Percentiles rank a stretch among this genome's conserved stretches.
These are phyloP conservation scores for Cryptoblepharus egeriae DNA, from an alignment of 2,797 vertebrate genomes.

Conservation along the genomic window DNA sequence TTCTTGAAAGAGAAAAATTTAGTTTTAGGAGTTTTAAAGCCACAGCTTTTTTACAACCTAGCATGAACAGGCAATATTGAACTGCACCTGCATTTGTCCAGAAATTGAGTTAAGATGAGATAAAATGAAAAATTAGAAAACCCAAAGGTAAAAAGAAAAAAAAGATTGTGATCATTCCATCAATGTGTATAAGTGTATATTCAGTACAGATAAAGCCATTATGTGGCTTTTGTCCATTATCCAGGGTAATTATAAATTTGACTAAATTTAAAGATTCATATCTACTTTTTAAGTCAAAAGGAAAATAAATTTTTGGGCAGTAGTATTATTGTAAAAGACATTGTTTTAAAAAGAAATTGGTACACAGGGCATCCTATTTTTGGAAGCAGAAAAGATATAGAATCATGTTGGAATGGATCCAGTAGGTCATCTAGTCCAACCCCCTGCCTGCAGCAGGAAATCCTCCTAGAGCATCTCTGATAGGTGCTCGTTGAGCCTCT, in stretches of 20 bases:
- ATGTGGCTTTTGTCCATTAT: not conserved
- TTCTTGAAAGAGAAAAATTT: slow-evolving; percentile 16
- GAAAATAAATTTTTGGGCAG: slow-evolving; percentile 52
- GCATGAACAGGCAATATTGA: slow-evolving; percentile 38
- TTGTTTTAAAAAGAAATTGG: slow-evolving; percentile 46
- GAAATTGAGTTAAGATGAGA: slow-evolving; percentile 54
- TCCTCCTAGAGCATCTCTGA: too few species aligned
- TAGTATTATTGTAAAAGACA: slow-evolving; percentile 13
- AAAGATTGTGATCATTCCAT: slow-evolving; percentile 35
- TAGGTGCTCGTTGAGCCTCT: too few species aligned
- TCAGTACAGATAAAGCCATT: slow-evolving; percentile 47
- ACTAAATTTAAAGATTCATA: slow-evolving; percentile 37
- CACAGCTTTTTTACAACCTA: slow-evolving; percentile 21
- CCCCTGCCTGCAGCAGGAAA: too few species aligned
- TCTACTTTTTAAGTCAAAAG: slow-evolving; percentile 29
- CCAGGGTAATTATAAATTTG: slow-evolving; percentile 59
- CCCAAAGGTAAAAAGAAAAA: slow-evolving; percentile 20
- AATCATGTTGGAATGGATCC: too few species aligned
- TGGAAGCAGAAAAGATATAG: not conserved
- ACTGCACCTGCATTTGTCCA: slow-evolving; percentile 38
- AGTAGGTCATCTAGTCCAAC: too few species aligned
- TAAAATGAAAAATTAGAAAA: slow-evolving; percentile 48
- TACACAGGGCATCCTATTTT: slow-evolving; percentile 19
- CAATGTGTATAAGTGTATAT: slow-evolving; percentile 45
- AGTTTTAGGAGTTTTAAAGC: slow-evolving; percentile 42